Conservation (phyloP, 2,113 vertebrate species). For the Etheostoma cragini region DNA sequence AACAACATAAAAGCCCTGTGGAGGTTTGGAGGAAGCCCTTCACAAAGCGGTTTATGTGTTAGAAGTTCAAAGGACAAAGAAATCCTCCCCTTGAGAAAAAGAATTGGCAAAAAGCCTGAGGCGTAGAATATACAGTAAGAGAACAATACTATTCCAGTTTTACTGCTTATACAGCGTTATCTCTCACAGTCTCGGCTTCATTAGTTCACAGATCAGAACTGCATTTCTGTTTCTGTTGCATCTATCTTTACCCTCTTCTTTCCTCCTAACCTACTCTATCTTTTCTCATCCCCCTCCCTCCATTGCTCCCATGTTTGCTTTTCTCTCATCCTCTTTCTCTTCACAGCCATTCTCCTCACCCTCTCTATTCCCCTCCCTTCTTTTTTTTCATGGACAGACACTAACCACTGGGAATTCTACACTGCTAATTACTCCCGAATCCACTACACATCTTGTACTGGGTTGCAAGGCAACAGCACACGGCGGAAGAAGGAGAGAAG, state of each 20-base stretch:
- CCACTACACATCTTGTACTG: slow-evolving; percentile 59
- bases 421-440: slow-evolving; percentile 83
- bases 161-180: slow-evolving; percentile 11
- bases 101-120: slow-evolving; percentile 3
- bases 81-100: slow-evolving; percentile 5
- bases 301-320: slow-evolving; percentile 16
- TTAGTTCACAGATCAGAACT: neutral
- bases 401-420: slow-evolving; percentile 61
- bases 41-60: neutral
- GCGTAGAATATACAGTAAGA: neutral
- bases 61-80: slow-evolving; percentile 14
- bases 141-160: slow-evolving; percentile 16
- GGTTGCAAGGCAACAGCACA: slow-evolving; percentile 71
- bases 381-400: slow-evolving; percentile 51
- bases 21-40: neutral
- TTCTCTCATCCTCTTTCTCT: slow-evolving; percentile 23
- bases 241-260: slow-evolving; percentile 1
- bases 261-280: neutral
- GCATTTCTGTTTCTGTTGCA: neutral
- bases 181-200: neutral
- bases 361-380: slow-evolving; percentile 38
- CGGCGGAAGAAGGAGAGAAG: slow-evolving; percentile 48
- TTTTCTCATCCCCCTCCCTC: slow-evolving; percentile 6
- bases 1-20: neutral
- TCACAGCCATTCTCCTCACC: slow-evolving; percentile 2